Evolutionary conservation across 1,140 invertebrate species (phyloP).

Genomic region (Drosophila mauritiana): DNA sequence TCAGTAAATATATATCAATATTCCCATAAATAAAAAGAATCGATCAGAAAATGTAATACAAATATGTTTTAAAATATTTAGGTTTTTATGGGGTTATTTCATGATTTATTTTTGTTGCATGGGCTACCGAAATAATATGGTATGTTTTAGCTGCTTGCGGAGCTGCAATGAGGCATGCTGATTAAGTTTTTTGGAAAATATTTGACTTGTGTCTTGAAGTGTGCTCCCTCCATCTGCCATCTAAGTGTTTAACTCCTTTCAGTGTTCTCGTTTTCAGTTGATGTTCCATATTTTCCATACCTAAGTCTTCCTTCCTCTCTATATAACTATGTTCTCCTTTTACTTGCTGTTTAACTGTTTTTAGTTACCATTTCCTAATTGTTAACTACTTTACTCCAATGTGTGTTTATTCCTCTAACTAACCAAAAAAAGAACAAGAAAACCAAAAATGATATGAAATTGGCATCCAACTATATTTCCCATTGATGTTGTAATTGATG

Average conservation of each 20-base stretch:
- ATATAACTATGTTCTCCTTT: slow-evolving; percentile 14
- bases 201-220: slow-evolving; percentile 61
- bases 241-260: slow-evolving; percentile 34
- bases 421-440: slow-evolving; percentile 14
- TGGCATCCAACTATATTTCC: slow-evolving; percentile 52
- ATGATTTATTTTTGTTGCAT: slow-evolving; percentile 6
- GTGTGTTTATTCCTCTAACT: slow-evolving; percentile 59
- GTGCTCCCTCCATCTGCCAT: slow-evolving; percentile 34
- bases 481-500: slow-evolving; percentile 77
- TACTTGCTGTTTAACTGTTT: slow-evolving; percentile 54
- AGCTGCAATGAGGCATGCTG: slow-evolving; percentile 49
- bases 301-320: slow-evolving; percentile 33
- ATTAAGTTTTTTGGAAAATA: slow-evolving; percentile 3
- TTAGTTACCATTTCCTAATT: slow-evolving; percentile 51
- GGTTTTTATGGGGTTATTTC: neutral
- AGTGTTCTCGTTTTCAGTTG: slow-evolving; percentile 33
- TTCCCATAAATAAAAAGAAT: neutral
- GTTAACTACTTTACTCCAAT: slow-evolving; percentile 67
- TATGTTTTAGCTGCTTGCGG: slow-evolving; percentile 20
- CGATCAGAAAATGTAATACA: neutral
- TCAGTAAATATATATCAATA: too few species aligned
- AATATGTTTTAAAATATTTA: too few species aligned
- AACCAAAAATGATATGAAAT: slow-evolving; percentile 28
- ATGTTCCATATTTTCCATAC: slow-evolving; percentile 34
- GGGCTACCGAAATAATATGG: slow-evolving; percentile 6